phyloP scores from a whole-genome alignment of 2,113 vertebrate genomes.

The Gobiocypris rarus region DNA sequence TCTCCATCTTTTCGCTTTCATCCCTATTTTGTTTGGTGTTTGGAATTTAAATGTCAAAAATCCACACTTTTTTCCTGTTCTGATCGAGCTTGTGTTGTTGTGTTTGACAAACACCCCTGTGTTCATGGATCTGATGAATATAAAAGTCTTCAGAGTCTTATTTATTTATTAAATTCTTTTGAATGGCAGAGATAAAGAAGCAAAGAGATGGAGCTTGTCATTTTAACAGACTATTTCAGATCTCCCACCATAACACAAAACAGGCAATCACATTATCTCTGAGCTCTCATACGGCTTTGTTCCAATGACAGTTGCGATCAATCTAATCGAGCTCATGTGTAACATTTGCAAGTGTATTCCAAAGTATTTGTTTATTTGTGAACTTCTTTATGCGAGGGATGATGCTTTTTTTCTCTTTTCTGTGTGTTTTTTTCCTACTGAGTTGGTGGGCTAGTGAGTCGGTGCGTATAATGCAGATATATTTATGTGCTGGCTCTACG shows the following conservation, averaged over 20 bases:
- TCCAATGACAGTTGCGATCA: slow-evolving; percentile 58
- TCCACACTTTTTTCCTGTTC: slow-evolving; percentile 58
- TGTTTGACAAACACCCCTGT: slow-evolving; percentile 63
- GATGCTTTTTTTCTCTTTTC: neutral
- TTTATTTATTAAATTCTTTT: slow-evolving; percentile 61
- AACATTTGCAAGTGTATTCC: slow-evolving; percentile 9
- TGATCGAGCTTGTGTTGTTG: slow-evolving; percentile 66
- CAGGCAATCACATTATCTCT: slow-evolving; percentile 36
- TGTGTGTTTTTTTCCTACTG: neutral
- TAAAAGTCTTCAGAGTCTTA: slow-evolving; percentile 60
- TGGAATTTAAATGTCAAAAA: slow-evolving; percentile 59
- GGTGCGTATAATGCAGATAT: slow-evolving; percentile 61
- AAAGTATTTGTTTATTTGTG: slow-evolving; percentile 34
- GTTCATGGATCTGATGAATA: slow-evolving; percentile 67
- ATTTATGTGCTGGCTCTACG: slow-evolving; percentile 68
- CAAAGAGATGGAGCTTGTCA: slow-evolving; percentile 64
- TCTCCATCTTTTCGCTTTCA: slow-evolving; percentile 30
- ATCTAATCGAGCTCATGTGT: slow-evolving; percentile 44
- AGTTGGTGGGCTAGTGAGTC: slow-evolving; percentile 30
- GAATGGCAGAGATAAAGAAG: slow-evolving; percentile 49
- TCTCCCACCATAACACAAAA: slow-evolving; percentile 42
- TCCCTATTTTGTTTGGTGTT: slow-evolving; percentile 62
- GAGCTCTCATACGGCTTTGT: slow-evolving; percentile 31
- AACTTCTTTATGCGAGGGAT: slow-evolving; percentile 21
- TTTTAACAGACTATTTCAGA: slow-evolving; percentile 57